Conservation (phyloP, 2,888 invertebrate genomes). For the Odontothrips loti region DNA sequence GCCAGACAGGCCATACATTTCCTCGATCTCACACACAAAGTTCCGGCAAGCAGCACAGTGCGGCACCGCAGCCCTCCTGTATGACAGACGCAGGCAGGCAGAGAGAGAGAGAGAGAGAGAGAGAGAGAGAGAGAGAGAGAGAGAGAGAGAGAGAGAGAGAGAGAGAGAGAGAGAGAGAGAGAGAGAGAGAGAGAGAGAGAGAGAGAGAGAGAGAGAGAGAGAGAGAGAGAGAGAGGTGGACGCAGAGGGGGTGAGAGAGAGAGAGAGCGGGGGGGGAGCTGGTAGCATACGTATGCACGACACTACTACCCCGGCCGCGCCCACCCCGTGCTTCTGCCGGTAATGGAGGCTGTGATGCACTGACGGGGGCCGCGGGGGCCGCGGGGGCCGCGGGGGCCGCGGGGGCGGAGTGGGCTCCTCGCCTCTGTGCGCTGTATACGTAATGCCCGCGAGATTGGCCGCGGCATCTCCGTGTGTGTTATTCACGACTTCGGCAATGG, state of each 20-base stretch:
- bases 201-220: constrained; percentile 30
- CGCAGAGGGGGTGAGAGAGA: constrained; percentile 1
- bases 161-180: constrained; percentile 25
- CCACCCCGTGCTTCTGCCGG: constrained; percentile 19
- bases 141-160: constrained; percentile 14
- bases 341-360: too few species aligned
- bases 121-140: constrained; percentile 25
- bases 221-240: constrained; percentile 32
- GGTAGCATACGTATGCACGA: neutral
- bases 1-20: neutral
- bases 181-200: constrained; percentile 26
- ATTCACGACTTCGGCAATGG: too few species aligned
- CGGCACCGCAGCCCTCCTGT: neutral
- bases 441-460: too few species aligned
- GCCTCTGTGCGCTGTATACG: too few species aligned
- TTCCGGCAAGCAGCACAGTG: neutral
- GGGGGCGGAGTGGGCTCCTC: too few species aligned
- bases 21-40: neutral
- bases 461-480: too few species aligned
- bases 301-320: neutral
- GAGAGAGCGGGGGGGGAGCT: too few species aligned
- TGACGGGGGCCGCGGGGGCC: too few species aligned
- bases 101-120: neutral
- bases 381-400: too few species aligned
- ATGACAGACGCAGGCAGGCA: neutral